Conservation (phyloP, 2,113 vertebrate species). For the Podilymbus podiceps region DNA sequence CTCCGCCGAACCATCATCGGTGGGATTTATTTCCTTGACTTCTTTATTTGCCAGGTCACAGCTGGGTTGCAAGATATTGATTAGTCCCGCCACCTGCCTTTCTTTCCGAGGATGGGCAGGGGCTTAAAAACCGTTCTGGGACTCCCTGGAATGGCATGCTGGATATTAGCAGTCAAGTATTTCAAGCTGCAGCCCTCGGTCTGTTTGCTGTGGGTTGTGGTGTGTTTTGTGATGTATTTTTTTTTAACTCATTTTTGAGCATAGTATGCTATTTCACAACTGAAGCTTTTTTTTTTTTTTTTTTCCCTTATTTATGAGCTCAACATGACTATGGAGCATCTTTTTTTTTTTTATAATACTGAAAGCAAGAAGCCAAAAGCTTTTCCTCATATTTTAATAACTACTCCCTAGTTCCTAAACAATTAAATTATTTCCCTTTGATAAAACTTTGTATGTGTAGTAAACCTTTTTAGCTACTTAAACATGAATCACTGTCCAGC, state of each 20-base stretch:
- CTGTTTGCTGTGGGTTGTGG: background rate
- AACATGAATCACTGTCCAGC: background rate
- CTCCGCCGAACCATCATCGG: background rate
- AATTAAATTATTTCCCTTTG: background rate
- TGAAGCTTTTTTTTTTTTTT: background rate
- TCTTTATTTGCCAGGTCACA: constrained; percentile 49
- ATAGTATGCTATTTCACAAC: background rate
- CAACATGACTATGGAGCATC: background rate
- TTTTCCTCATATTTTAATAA: background rate
- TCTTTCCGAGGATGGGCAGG: constrained; percentile 50
- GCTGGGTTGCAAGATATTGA: constrained; percentile 52
- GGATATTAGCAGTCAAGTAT: constrained; percentile 59
- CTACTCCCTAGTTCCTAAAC: background rate
- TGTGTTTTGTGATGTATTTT: no score
- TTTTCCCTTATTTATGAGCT: background rate
- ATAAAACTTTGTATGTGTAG: background rate
- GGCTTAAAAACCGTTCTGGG: constrained; percentile 55
- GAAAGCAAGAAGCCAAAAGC: background rate
- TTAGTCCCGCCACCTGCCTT: constrained; percentile 46
- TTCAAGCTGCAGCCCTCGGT: background rate
- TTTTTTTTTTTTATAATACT: background rate
- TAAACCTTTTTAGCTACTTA: background rate
- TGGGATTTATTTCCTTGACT: constrained; percentile 52
- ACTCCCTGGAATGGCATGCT: constrained; percentile 63
- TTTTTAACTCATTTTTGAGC: background rate